Conservation (phyloP, 2,797 vertebrate species). For the Remorina albescens region DNA sequence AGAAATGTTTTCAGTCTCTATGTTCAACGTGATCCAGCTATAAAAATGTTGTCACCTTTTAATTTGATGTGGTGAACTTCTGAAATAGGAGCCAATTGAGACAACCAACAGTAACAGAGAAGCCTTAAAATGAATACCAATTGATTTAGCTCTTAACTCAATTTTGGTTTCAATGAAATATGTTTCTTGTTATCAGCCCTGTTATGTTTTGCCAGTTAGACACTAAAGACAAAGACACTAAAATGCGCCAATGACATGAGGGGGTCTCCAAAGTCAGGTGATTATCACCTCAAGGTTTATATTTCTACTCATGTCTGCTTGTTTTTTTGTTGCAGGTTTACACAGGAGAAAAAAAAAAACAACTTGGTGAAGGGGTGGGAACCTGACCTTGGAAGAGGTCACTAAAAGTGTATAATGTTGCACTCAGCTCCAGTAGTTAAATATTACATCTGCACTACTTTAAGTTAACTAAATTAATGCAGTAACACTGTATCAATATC, state of each 20-base stretch:
- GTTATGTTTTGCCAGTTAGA: too few species aligned
- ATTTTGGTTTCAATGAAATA: constrained; percentile 19
- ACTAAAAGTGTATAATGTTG: too few species aligned
- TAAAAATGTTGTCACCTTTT: neutral
- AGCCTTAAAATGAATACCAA: neutral
- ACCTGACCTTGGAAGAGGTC: too few species aligned
- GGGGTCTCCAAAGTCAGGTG: neutral
- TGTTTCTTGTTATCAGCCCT: neutral
- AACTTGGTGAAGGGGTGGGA: too few species aligned
- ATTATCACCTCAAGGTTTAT: neutral
- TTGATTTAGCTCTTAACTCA: neutral
- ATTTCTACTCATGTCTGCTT: too few species aligned
- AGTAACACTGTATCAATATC: neutral
- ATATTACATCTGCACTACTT: neutral
- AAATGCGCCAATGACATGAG: neutral
- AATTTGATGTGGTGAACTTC: neutral
- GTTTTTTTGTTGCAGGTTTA: too few species aligned
- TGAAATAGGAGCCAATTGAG: neutral
- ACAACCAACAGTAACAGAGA: neutral
- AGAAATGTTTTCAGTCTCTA: neutral
- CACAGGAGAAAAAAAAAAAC: too few species aligned
- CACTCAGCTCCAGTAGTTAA: neutral
- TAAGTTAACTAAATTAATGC: constrained; percentile 1
- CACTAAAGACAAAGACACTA: neutral
- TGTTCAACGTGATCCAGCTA: neutral